Conservation (phyloP, 2,797 vertebrate species). For the Malurus splendens region DNA sequence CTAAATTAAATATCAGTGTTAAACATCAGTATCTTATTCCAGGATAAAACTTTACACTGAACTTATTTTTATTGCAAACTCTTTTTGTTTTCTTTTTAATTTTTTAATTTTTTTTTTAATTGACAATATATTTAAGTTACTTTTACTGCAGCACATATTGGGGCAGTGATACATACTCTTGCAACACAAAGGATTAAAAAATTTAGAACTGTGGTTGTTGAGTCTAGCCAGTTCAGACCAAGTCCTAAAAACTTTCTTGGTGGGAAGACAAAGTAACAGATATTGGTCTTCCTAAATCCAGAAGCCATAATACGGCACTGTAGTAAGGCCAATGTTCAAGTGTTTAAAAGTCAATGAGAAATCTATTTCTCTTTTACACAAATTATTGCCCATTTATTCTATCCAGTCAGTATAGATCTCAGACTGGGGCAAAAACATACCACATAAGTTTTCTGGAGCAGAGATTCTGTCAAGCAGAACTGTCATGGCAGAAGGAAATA, state of each 20-base stretch:
- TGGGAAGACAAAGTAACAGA: neutral
- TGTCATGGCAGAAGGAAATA: neutral
- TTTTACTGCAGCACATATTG: neutral
- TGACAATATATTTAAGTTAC: neutral
- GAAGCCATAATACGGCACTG: neutral
- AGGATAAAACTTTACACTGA: neutral
- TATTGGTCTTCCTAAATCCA: neutral
- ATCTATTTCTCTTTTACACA: neutral
- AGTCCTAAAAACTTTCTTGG: neutral
- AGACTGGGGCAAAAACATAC: neutral
- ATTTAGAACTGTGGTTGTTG: neutral
- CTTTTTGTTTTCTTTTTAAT: fast-evolving
- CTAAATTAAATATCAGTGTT: neutral
- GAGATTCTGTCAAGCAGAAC: neutral
- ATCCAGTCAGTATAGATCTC: neutral
- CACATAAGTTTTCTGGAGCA: neutral
- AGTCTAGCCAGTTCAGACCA: neutral
- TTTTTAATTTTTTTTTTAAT: neutral
- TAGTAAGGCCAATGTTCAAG: neutral
- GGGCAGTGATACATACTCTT: neutral
- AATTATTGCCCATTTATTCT: neutral
- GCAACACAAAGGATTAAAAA: neutral
- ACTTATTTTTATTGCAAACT: neutral
- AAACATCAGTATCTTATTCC: neutral
- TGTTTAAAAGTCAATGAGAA: neutral